Conservation (phyloP, 1,140 invertebrate species). For the Pseudobourletiella spinata region DNA sequence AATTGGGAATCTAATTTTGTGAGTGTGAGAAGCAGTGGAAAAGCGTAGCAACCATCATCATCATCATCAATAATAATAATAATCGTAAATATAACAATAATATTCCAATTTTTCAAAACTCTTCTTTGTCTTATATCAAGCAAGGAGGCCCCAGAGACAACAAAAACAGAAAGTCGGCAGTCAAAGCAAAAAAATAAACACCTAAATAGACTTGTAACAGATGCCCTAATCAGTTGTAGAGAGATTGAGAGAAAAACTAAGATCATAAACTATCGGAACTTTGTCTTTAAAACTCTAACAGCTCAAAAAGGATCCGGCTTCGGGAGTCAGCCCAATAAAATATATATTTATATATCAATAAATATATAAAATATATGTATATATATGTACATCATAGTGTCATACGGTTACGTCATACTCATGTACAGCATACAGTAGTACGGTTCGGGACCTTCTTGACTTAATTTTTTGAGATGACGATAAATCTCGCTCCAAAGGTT, state of each 20-base stretch:
- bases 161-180: neutral
- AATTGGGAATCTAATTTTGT: no score
- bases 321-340: constrained; percentile 13
- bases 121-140: no score
- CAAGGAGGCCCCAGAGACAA: constrained; percentile 28
- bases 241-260: neutral
- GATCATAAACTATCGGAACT: neutral
- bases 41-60: constrained; percentile 15
- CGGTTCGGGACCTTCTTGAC: neutral
- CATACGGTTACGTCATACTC: no score
- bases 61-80: neutral
- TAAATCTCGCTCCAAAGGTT: no score
- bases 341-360: neutral
- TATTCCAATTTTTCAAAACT: no score
- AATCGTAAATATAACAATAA: constrained; percentile 12
- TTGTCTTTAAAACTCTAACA: neutral
- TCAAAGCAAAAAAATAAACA: neutral
- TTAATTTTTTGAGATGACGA: no score
- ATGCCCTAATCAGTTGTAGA: no score
- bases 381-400: neutral
- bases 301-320: constrained; percentile 8
- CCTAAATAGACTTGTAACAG: no score
- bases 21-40: constrained; percentile 36
- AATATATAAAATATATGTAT: no score
- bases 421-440: neutral